Conservation (phyloP, 2,113 vertebrate genomes). For the Psittacara wagleri region DNA sequence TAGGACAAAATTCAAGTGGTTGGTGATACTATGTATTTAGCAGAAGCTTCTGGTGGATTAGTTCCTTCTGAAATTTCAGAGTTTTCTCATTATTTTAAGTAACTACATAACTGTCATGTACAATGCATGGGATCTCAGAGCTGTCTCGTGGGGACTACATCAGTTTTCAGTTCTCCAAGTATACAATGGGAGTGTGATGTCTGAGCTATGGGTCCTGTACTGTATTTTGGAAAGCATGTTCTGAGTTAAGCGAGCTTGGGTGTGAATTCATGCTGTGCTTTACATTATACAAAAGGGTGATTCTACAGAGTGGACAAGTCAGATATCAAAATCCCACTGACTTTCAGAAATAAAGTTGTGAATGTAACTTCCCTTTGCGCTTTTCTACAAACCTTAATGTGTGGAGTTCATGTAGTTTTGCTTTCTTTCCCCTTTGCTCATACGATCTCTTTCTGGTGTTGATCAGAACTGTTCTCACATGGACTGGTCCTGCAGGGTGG, state of each 20-base stretch:
- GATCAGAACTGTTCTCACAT: conserved; percentile 22
- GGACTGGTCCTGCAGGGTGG: background rate
- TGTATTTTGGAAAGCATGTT: background rate
- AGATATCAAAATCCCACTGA: background rate
- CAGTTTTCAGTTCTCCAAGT: background rate
- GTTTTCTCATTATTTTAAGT: background rate
- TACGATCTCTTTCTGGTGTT: conserved; percentile 4
- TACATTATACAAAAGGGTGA: background rate
- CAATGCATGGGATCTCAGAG: background rate
- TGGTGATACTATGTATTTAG: background rate
- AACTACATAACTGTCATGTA: background rate
- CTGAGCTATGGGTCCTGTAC: background rate
- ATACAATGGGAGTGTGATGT: background rate
- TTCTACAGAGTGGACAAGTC: background rate
- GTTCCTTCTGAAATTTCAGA: background rate
- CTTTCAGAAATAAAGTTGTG: background rate
- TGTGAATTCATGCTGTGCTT: background rate
- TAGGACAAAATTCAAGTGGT: background rate
- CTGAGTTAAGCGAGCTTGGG: background rate
- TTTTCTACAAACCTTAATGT: background rate
- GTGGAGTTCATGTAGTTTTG: conserved; percentile 1
- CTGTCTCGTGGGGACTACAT: background rate
- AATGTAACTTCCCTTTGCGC: background rate
- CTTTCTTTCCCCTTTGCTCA: background rate
- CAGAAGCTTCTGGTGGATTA: background rate